These are phyloP conservation scores for Ligdia adustata DNA, from an alignment of 2,888 invertebrate genomes.

Conservation along the genomic window DNA sequence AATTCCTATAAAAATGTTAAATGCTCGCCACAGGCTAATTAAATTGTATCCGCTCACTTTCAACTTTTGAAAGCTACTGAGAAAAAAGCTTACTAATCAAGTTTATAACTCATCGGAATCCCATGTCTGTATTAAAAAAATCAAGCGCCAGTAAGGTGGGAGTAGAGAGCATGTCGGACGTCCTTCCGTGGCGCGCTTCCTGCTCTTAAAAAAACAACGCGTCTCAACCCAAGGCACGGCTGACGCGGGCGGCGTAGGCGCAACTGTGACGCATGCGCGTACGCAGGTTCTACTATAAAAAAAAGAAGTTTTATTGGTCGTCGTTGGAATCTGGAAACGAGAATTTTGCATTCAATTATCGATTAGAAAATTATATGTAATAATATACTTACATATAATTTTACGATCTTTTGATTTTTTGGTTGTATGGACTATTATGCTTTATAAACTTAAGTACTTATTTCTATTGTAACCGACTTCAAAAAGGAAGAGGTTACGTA, in stretches of 20 bases:
- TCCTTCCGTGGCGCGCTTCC: constrained; percentile 52
- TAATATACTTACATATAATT: no score
- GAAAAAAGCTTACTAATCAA: background rate
- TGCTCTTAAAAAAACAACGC: constrained; percentile 53
- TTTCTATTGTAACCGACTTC: no score
- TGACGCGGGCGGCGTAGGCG: constrained; percentile 18
- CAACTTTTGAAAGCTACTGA: no score
- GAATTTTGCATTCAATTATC: no score
- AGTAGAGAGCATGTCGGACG: constrained; percentile 43
- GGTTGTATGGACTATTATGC: no score
- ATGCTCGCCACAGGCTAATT: no score
- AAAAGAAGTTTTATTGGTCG: constrained; percentile 10
- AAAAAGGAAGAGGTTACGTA: no score
- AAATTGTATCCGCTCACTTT: no score
- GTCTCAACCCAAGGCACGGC: constrained; percentile 42
- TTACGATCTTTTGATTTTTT: no score
- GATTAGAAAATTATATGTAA: no score
- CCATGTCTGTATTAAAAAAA: background rate
- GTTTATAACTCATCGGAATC: background rate
- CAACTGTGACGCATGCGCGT: constrained; percentile 15
- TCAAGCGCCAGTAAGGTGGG: background rate
- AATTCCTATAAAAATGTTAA: no score
- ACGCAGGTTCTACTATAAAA: constrained; percentile 24
- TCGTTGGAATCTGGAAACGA: constrained; percentile 6
- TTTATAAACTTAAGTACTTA: no score